Evolutionary conservation across 2,888 invertebrate genomes (phyloP).

Genomic region (Podabrus alpinus): DNA sequence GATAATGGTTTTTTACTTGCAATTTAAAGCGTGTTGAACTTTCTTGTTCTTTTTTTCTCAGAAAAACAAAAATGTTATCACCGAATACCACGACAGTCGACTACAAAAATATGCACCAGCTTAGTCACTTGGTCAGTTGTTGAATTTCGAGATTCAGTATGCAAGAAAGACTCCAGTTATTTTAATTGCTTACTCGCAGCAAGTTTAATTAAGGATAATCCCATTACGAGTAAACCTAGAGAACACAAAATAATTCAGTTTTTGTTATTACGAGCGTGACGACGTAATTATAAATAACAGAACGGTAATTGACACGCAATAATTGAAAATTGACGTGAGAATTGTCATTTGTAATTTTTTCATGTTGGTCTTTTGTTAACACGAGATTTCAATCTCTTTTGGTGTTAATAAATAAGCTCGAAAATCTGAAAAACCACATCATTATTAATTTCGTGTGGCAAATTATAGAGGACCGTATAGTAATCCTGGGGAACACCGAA

Average conservation of each 20-base stretch:
- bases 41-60: neutral
- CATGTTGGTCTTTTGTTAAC: neutral
- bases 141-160: neutral
- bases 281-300: neutral
- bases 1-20: constrained; percentile 1
- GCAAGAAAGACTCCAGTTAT: neutral
- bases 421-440: neutral
- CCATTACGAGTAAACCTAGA: neutral
- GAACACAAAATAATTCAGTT: neutral
- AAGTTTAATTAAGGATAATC: neutral
- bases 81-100: neutral
- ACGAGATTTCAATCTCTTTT: neutral
- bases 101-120: neutral
- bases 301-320: neutral
- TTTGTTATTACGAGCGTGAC: neutral
- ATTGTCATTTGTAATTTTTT: neutral
- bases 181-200: neutral
- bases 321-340: neutral
- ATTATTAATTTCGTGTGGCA: neutral
- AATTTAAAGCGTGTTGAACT: constrained; percentile 1
- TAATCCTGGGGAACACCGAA: neutral
- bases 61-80: neutral
- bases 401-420: neutral
- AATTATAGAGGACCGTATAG: neutral
- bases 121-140: too few species aligned